Evolutionary conservation across 2,797 vertebrate species (phyloP).

Genomic region (Eleutherodactylus coqui): DNA sequence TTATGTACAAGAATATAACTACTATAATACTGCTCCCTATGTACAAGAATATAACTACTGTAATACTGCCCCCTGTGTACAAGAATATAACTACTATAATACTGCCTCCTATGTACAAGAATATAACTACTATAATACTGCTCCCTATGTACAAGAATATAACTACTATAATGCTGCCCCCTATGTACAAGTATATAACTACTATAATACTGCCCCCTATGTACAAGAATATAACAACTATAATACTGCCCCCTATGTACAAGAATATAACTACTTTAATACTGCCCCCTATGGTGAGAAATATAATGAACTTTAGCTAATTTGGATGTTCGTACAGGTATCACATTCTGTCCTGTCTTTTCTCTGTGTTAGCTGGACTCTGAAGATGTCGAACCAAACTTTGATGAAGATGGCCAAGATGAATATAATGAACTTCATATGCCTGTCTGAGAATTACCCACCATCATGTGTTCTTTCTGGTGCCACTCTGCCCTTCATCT

Average conservation of each 20-base stretch:
- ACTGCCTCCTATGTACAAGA: background rate
- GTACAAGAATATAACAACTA: slow-evolving; percentile 7
- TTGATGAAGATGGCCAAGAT: slow-evolving; percentile 92
- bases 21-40: slow-evolving; percentile 4
- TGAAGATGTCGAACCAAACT: slow-evolving; percentile 93
- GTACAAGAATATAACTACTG: slow-evolving; percentile 5
- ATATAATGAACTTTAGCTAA: background rate
- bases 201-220: background rate
- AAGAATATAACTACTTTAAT: slow-evolving; percentile 5
- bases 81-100: slow-evolving; percentile 9
- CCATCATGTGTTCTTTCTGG: background rate
- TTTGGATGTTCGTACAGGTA: background rate
- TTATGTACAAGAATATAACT: slow-evolving; percentile 1
- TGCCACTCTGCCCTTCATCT: background rate
- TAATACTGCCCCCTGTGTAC: background rate
- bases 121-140: slow-evolving; percentile 6
- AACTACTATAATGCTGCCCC: background rate
- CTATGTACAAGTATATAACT: slow-evolving; percentile 5
- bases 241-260: background rate
- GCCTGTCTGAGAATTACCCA: slow-evolving; percentile 82
- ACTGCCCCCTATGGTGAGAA: background rate
- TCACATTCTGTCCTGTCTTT: slow-evolving; percentile 6
- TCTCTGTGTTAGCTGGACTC: slow-evolving; percentile 84
- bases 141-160: background rate
- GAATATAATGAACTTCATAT: slow-evolving; percentile 99